Conservation (phyloP, 2,888 invertebrate species). For the Salpingus planirostris region DNA sequence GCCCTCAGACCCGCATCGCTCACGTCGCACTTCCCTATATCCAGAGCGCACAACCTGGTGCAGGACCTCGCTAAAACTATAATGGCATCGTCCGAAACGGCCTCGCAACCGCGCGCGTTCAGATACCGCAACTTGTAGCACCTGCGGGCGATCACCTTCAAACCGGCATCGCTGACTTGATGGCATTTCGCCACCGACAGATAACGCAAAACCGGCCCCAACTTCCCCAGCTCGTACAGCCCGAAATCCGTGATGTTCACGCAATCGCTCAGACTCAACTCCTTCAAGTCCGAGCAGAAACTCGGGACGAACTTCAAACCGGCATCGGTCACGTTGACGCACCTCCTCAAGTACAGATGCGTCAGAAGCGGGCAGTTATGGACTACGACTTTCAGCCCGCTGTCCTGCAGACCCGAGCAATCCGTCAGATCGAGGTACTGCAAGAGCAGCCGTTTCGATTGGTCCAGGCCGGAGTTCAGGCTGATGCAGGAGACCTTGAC, state of each 20-base stretch:
- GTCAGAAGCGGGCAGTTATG: conserved; percentile 80
- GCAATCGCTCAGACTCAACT: conserved; percentile 87
- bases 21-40: conserved; percentile 80
- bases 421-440: conserved; percentile 89
- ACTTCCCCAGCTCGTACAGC: conserved; percentile 77
- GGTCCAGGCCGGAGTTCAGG: conserved; percentile 56
- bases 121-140: conserved; percentile 85
- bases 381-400: conserved; percentile 73
- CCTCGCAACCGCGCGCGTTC: conserved; percentile 87
- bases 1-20: conserved; percentile 82
- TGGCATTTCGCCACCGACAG: conserved; percentile 92
- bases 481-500: conserved; percentile 71
- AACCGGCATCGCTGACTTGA: conserved; percentile 82
- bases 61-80: conserved; percentile 79
- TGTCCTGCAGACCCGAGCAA: conserved; percentile 75
- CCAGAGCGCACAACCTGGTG: conserved; percentile 70
- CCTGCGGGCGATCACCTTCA: conserved; percentile 75
- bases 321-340: conserved; percentile 82
- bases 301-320: conserved; percentile 88
- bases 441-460: conserved; percentile 59
- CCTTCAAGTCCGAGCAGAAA: conserved; percentile 74
- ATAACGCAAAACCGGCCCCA: conserved; percentile 83
- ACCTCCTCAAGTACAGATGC: conserved; percentile 80
- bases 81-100: conserved; percentile 87
- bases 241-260: conserved; percentile 84